Evolutionary conservation across 2,797 vertebrate species (phyloP).

Genomic region (Falco novaeseelandiae): DNA sequence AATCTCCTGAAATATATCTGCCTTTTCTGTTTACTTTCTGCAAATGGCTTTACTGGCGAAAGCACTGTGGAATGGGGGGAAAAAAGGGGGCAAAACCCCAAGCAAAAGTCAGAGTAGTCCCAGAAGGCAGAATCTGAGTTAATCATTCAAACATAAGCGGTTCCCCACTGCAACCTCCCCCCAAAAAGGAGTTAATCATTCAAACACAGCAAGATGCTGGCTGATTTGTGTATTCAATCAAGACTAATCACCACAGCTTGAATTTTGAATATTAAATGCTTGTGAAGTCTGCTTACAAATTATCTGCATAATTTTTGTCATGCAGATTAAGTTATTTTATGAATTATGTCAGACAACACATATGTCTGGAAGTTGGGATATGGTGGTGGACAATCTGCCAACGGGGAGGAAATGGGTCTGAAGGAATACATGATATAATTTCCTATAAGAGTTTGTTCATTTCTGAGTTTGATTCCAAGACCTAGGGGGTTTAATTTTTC

Average conservation of each 20-base stretch:
- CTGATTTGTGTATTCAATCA: conserved; percentile 51
- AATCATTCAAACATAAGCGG: background rate
- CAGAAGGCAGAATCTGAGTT: background rate
- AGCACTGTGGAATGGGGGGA: background rate
- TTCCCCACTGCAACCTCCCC: too few relatives aligned
- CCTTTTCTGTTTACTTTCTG: background rate
- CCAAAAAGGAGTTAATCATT: background rate
- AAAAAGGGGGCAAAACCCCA: background rate
- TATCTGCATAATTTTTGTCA: conserved; percentile 35
- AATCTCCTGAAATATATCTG: background rate
- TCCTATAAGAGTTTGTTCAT: background rate
- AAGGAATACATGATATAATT: background rate
- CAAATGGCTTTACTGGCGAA: background rate
- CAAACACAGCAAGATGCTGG: background rate
- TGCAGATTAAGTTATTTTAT: conserved; percentile 4
- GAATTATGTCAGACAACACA: background rate
- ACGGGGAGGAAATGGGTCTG: background rate
- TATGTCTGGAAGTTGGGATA: background rate
- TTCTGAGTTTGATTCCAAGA: background rate
- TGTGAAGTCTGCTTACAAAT: conserved; percentile 29
- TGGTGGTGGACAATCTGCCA: background rate
- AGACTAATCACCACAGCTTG: conserved; percentile 50
- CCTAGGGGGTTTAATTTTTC: background rate
- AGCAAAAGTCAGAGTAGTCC: background rate
- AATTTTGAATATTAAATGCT: conserved; percentile 58